Evolutionary conservation across 2,113 vertebrate species (phyloP).

Genomic region (Gymnobelideus leadbeateri): DNA sequence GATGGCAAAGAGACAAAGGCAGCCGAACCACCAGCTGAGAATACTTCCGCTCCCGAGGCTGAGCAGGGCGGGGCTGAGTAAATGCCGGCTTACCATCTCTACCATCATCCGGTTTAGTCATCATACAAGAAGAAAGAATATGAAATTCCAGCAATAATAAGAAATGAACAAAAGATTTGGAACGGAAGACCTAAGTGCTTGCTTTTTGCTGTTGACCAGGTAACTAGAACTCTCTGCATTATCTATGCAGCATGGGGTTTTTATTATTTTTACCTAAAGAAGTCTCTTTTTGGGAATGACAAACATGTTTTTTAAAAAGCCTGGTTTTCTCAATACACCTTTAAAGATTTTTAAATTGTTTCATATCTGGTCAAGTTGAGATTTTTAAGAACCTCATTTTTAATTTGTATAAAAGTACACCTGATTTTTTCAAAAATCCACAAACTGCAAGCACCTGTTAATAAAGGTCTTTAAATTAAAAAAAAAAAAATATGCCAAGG

Average conservation of each 20-base stretch:
- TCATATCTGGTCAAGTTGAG: slow-evolving; percentile 99
- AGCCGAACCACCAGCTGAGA: slow-evolving; percentile 96
- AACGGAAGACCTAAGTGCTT: slow-evolving; percentile 99
- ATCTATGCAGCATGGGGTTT: slow-evolving; percentile 98
- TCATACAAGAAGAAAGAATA: slow-evolving; percentile 94
- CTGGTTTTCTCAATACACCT: slow-evolving; percentile 99
- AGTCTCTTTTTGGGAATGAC: slow-evolving; percentile 95
- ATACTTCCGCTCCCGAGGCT: slow-evolving; percentile 99
- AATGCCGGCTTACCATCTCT: slow-evolving; percentile 95
- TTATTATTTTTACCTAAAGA: slow-evolving; percentile 98
- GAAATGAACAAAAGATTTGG: slow-evolving; percentile 96
- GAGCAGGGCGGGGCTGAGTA: slow-evolving; percentile 99
- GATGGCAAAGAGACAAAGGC: slow-evolving; percentile 96
- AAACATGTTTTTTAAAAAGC: slow-evolving; percentile 99
- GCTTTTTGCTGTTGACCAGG: slow-evolving; percentile 99
- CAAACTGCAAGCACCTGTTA: slow-evolving; percentile 93
- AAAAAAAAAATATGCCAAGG: background rate
- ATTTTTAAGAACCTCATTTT: slow-evolving; percentile 99
- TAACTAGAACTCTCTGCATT: slow-evolving; percentile 98
- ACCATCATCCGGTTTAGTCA: slow-evolving; percentile 99
- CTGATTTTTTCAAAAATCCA: slow-evolving; percentile 91
- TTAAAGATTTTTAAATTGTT: slow-evolving; percentile 99
- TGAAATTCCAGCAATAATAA: slow-evolving; percentile 99
- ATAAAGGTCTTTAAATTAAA: slow-evolving; percentile 93
- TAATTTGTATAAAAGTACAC: slow-evolving; percentile 94